Base-by-base conservation (phyloP, 2,797 vertebrate genomes). In the Anguilla megastoma region DNA sequence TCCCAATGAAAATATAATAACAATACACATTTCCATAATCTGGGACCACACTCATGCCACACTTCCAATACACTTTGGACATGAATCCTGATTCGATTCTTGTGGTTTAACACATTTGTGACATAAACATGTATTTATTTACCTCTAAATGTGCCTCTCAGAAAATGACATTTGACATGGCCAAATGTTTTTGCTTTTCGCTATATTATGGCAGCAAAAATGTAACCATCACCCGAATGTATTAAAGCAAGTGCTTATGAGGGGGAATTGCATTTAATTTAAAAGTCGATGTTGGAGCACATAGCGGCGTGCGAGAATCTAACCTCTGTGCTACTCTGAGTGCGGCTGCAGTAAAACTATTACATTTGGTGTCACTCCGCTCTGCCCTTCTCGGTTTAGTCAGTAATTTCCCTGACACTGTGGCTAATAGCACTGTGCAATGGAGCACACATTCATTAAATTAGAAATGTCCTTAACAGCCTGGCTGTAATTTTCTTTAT, bases 351-450 rank as follows among this genome's bases (percentile, higher is more conserved):
- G 69, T 86, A 52, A 86, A 74, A 74, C 27, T 21, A 74, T 86
- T 71, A 86, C 66, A 74, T 71, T 71, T 45, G 24, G 33, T 74
- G 63, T 80, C 66, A 71, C 8, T 86, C 86, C 60, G 30, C 33
- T 33, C 71, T 87, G 86, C 86, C 48, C 85, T 87, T 54, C 50
- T 80, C 30, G 48, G 52, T 79, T 87, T 87, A 33, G 69, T 58
- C 86, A 56, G 69, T 79, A 87, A 80, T 79, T 87, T 79, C 21
- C 69, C 66, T 86, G 63, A 76, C 85, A 36, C 66, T 86, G 41
- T 71, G 88, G 89, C 91, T 90, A 91, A 90, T 91, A 89, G 88
- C 88, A 88, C 80, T 88, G 76, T 82, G 90, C 89, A 85, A 54
- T 82, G 80, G 87, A 89, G 89, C 84, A 90, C 45, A 90, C 56